These are phyloP conservation scores for Orthosia incerta DNA, from an alignment of 2,888 invertebrate genomes.

Conservation along the genomic window DNA sequence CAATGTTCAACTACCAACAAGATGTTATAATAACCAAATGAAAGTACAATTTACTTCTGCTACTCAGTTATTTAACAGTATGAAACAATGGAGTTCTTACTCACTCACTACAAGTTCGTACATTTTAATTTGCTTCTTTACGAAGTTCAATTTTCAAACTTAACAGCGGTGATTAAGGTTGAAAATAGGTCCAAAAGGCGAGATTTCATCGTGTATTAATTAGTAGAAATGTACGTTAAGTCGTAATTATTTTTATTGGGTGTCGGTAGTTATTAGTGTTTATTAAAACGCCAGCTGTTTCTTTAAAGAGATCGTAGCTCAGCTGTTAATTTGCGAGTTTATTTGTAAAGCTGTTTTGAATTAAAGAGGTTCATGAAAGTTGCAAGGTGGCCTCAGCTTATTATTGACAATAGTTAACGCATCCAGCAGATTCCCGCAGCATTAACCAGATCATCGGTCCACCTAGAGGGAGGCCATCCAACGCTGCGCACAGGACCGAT, in stretches of 20 bases:
- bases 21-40: too few species aligned
- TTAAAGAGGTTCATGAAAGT: constrained; percentile 10
- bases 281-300: constrained; percentile 44
- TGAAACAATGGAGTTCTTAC: neutral
- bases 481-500: too few species aligned
- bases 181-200: neutral
- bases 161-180: fast-evolving
- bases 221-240: constrained; percentile 31
- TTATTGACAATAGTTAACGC: neutral
- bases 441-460: too few species aligned
- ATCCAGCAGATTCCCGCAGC: too few species aligned
- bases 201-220: constrained; percentile 40
- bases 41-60: too few species aligned
- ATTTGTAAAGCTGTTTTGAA: constrained; percentile 1
- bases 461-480: too few species aligned
- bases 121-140: constrained; percentile 42
- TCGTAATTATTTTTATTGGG: constrained; percentile 59
- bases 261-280: constrained; percentile 46
- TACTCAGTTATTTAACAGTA: too few species aligned
- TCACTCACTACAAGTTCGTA: constrained; percentile 42
- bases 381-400: neutral
- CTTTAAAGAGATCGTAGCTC: constrained; percentile 20
- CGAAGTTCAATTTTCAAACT: neutral
- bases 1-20: too few species aligned
- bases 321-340: constrained; percentile 19